Conservation (phyloP, 2,797 vertebrate species). For the Neostethus bicornis region DNA sequence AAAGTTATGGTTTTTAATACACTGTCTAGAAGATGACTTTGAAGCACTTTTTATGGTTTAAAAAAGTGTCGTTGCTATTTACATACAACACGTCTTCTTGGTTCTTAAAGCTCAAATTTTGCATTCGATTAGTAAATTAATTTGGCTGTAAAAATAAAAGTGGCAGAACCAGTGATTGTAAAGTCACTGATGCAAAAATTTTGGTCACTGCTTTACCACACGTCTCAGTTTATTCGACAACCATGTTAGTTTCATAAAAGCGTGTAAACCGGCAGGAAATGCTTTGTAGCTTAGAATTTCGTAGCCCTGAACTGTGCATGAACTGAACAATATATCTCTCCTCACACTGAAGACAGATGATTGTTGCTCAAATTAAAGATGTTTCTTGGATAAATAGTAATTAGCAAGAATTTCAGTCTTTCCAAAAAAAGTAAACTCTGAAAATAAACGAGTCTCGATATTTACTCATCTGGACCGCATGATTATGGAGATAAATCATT, state of each 20-base stretch:
- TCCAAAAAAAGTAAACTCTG: neutral
- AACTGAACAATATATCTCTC: neutral
- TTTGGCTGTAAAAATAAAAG: too few relatives aligned
- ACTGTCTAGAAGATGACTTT: too few relatives aligned
- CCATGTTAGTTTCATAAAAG: neutral
- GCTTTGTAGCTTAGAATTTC: neutral
- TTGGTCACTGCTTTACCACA: neutral
- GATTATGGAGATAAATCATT: neutral
- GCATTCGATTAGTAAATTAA: too few relatives aligned
- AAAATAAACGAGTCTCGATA: neutral
- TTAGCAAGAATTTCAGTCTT: neutral
- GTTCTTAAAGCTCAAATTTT: too few relatives aligned
- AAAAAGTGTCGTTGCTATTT: too few relatives aligned
- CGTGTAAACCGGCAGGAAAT: too few relatives aligned
- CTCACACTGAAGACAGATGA: neutral
- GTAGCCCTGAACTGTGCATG: neutral
- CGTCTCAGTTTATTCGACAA: neutral
- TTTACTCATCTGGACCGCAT: neutral
- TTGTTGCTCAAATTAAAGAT: neutral
- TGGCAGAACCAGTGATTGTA: neutral
- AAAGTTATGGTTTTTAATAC: too few relatives aligned
- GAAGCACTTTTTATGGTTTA: too few relatives aligned
- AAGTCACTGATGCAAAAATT: neutral
- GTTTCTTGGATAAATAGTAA: neutral
- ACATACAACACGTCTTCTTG: too few relatives aligned